Percentiles rank a stretch among this genome's conserved stretches.
Evolutionary conservation across 2,797 vertebrate species (phyloP).

Genomic region (Astyanax mexicanus): DNA sequence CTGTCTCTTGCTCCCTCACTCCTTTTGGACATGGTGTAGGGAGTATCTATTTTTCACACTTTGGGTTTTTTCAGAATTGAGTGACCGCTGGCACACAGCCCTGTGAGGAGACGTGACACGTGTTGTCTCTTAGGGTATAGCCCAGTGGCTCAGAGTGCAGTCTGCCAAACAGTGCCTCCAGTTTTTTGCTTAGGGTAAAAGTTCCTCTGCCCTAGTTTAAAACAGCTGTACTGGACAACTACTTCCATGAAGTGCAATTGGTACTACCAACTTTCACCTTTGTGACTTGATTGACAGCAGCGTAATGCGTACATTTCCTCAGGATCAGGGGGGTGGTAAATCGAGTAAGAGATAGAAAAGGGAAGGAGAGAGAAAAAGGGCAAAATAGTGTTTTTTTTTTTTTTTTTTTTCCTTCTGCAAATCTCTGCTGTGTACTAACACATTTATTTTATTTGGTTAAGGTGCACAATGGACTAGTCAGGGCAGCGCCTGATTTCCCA

Average conservation of each 20-base stretch:
- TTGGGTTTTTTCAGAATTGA: background rate
- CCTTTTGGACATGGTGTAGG: constrained; percentile 15
- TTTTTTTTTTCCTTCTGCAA: no score
- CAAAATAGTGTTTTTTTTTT: constrained; percentile 16
- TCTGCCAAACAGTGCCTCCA: constrained; percentile 55
- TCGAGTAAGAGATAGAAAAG: constrained; percentile 1
- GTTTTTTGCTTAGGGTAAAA: constrained; percentile 33
- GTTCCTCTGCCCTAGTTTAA: constrained; percentile 43
- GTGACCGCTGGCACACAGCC: constrained; percentile 17
- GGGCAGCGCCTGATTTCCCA: constrained; percentile 2
- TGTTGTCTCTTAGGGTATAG: constrained; percentile 51
- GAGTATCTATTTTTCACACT: constrained; percentile 18
- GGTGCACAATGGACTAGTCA: constrained; percentile 24
- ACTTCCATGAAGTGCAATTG: constrained; percentile 48
- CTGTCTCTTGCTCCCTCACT: no score
- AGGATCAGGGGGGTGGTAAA: constrained; percentile 16
- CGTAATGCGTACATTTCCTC: constrained; percentile 15
- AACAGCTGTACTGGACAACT: constrained; percentile 34
- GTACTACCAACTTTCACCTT: constrained; percentile 32
- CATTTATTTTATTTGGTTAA: constrained; percentile 37
- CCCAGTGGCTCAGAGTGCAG: constrained; percentile 70
- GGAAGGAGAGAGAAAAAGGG: background rate
- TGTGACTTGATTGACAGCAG: constrained; percentile 31
- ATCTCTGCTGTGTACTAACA: constrained; percentile 19
- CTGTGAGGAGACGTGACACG: constrained; percentile 40